These are phyloP conservation scores for Emmelina monodactyla DNA, from an alignment of 2,888 invertebrate genomes.

Conservation along the genomic window DNA sequence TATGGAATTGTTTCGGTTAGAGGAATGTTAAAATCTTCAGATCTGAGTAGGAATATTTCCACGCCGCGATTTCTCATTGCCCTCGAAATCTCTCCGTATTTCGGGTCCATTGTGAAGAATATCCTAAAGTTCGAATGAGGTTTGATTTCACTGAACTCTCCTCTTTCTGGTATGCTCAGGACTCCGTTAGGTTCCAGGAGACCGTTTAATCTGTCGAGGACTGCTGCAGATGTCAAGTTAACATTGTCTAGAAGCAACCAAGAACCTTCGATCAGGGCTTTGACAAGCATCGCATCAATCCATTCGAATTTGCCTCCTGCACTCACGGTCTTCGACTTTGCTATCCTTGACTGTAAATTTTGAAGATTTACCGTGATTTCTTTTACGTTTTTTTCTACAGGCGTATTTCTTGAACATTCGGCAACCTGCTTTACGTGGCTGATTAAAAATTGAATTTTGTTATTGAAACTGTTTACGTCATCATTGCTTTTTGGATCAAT, in stretches of 20 bases:
- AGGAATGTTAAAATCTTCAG: constrained; percentile 33
- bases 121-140: constrained; percentile 93
- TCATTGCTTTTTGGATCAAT: constrained; percentile 20
- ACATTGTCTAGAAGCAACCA: constrained; percentile 92
- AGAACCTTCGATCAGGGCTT: constrained; percentile 81
- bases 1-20: constrained; percentile 40
- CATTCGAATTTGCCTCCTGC: constrained; percentile 93
- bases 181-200: constrained; percentile 93
- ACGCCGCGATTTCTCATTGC: constrained; percentile 99
- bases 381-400: constrained; percentile 19
- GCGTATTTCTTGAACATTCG: constrained; percentile 6
- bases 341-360: constrained; percentile 44
- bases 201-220: constrained; percentile 94
- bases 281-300: constrained; percentile 88
- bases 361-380: constrained; percentile 33
- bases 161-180: constrained; percentile 90
- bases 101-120: constrained; percentile 94
- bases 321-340: constrained; percentile 69
- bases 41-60: constrained; percentile 72
- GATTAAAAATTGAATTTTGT: constrained; percentile 32
- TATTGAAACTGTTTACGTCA: constrained; percentile 29
- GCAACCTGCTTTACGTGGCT: constrained; percentile 24
- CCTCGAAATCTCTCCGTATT: constrained; percentile 94
- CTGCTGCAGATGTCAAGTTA: constrained; percentile 95
- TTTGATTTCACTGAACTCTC: constrained; percentile 78